Evolutionary conservation across 2,888 invertebrate genomes (phyloP).

Genomic region (Eristalinus aeneus): DNA sequence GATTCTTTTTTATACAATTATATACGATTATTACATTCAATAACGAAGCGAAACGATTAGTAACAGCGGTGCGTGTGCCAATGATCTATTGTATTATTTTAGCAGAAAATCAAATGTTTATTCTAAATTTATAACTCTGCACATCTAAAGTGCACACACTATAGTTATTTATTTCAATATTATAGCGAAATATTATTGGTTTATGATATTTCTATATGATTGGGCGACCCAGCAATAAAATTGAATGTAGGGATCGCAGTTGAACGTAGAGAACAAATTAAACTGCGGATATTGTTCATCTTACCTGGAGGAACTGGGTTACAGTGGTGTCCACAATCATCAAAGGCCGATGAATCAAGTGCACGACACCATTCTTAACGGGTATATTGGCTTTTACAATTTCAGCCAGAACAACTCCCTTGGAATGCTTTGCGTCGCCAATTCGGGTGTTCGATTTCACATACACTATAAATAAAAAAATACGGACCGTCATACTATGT

Average conservation of each 20-base stretch:
- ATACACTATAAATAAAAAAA: slow-evolving; percentile 83
- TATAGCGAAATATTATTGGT: slow-evolving; percentile 1
- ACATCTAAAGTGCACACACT: slow-evolving; percentile 32
- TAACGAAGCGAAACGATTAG: slow-evolving; percentile 64
- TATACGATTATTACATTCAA: slow-evolving; percentile 45
- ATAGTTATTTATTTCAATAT: slow-evolving; percentile 16
- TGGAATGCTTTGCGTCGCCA: slow-evolving; percentile 88
- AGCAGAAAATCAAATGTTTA: slow-evolving; percentile 47
- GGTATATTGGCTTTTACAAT: slow-evolving; percentile 95
- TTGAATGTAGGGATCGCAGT: slow-evolving; percentile 12
- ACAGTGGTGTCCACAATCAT: slow-evolving; percentile 96
- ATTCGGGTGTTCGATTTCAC: slow-evolving; percentile 92
- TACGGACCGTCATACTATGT: background rate
- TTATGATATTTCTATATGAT: background rate
- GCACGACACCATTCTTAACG: slow-evolving; percentile 94
- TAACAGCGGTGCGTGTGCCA: slow-evolving; percentile 65
- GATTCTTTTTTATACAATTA: slow-evolving; percentile 33
- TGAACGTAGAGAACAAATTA: background rate
- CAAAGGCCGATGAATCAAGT: slow-evolving; percentile 94
- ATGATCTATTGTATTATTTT: slow-evolving; percentile 39
- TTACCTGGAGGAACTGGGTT: slow-evolving; percentile 92
- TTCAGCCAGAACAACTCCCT: slow-evolving; percentile 92
- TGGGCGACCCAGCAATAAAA: slow-evolving; percentile 1
- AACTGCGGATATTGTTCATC: slow-evolving; percentile 72
- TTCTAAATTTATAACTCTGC: slow-evolving; percentile 20